Evolutionary conservation across 2,888 invertebrate genomes (phyloP), one percentile per base, ranked within the genome.

Genomic region (Polymixis lichenea): DNA sequence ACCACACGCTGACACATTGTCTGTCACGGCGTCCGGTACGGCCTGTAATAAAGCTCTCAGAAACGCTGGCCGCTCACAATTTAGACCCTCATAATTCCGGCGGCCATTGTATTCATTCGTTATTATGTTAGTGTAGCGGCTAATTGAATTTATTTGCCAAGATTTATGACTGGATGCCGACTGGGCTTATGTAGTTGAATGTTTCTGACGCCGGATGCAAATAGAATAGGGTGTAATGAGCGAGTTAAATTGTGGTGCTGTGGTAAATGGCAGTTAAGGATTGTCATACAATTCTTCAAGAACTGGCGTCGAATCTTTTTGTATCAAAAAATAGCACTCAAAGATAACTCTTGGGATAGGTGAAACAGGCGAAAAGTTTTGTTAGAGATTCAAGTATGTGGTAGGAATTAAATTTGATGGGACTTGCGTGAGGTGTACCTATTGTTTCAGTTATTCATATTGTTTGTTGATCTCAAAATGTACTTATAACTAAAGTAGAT

Each of bases 11-110:
- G 90, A 92, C 89, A 86, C 89, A 93, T 92, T 87, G 93, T 91
- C 91, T 90, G 92, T 93, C 93, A 86, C 83, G 78, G 86, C 89
- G 90, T 90, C 92, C 90, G 90, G 90, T 83, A 79, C 88, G 80
- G 86, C 83, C 80, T 77, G 90, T 90, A 91, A 93, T 93, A 94
- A 92, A 92, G 91, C 92, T 89, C 90, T 90, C 90, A 87, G 90
- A 87, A 88, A 86, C 83, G 87, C 91, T 89, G 87, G 83, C 89
- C 90, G 89, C 90, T 90, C 83, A 89, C 90, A 89, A 91, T 92
- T 92, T 91, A 91, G 89, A 90, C 89, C 88, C 90, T 91, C 92
- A 93, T 94, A 91, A 90, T 87, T 89, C 84, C 83, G 65, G 85
- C 85, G 78, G 75, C 84, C 84, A 86, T 89, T 90, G 87, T 91